A percentile compares a stretch with the other conserved stretches of the same genome.
Conservation (phyloP, 2,113 vertebrate species). For the Heloderma charlesbogerti region DNA sequence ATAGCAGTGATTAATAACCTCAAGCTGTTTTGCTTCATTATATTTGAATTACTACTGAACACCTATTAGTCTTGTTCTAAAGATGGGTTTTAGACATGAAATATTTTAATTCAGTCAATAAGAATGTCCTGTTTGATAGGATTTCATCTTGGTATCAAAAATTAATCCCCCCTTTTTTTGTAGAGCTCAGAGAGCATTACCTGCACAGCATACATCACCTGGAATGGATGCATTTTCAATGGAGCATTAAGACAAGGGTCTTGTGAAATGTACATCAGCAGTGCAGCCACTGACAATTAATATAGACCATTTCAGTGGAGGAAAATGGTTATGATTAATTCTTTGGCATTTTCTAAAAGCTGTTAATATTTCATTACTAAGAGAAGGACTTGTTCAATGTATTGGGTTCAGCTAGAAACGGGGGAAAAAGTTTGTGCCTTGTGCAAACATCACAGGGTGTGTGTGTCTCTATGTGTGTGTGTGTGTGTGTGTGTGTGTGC, state of each 20-base stretch:
- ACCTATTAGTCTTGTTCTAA: slow-evolving; percentile 10
- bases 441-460: neutral
- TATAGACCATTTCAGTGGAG: neutral
- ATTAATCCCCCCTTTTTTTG: neutral
- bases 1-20: neutral
- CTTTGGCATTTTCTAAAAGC: slow-evolving; percentile 3
- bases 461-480: no score
- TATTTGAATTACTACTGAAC: slow-evolving; percentile 9
- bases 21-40: neutral
- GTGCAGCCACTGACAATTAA: neutral
- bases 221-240: slow-evolving; percentile 19
- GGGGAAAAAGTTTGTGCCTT: neutral
- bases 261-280: neutral
- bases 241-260: neutral
- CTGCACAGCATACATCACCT: slow-evolving; percentile 10
- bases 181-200: neutral
- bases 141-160: neutral
- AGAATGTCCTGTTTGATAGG: neutral
- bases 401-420: neutral
- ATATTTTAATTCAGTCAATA: neutral
- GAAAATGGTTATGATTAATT: neutral
- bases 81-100: neutral
- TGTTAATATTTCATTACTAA: neutral
- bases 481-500: neutral
- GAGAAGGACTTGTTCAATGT: neutral